Evolutionary conservation across 2,888 invertebrate genomes (phyloP).

Genomic region (Nymphalis polychloros): DNA sequence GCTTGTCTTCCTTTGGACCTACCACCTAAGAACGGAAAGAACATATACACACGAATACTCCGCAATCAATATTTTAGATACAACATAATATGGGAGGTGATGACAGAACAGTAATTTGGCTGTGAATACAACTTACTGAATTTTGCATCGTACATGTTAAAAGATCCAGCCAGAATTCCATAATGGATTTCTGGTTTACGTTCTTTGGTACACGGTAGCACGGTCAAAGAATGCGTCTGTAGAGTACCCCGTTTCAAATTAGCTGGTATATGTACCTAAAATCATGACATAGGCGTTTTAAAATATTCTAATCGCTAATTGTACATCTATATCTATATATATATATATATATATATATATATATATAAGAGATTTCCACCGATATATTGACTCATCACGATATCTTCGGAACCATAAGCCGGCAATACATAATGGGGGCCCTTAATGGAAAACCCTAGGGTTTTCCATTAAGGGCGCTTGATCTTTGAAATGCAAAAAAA

Average conservation of each 20-base stretch:
- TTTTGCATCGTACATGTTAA: conserved; percentile 71
- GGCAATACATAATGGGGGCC: no score
- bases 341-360: no score
- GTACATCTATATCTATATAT: no score
- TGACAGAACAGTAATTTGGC: no score
- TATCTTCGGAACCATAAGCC: no score
- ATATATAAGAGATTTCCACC: no score
- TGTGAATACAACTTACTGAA: conserved; percentile 54
- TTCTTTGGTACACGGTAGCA: conserved; percentile 68
- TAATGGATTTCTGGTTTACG: conserved; percentile 62
- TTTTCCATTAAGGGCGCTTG: no score
- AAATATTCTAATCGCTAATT: not conserved
- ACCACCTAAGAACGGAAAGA: conserved; percentile 48
- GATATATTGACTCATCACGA: no score
- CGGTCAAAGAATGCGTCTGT: conserved; percentile 70
- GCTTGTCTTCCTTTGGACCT: conserved; percentile 76
- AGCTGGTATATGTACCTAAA: conserved; percentile 62
- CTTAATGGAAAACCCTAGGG: no score
- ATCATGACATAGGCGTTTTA: not conserved
- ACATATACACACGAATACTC: not conserved
- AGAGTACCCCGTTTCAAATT: conserved; percentile 63
- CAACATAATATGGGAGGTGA: no score
- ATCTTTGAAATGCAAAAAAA: no score
- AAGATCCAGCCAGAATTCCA: conserved; percentile 68
- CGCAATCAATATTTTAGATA: no score